Percentiles rank a stretch among this genome's conserved stretches.
phyloP scores from a whole-genome alignment of 2,888 invertebrate species.

The Hanleya hanleyi region DNA sequence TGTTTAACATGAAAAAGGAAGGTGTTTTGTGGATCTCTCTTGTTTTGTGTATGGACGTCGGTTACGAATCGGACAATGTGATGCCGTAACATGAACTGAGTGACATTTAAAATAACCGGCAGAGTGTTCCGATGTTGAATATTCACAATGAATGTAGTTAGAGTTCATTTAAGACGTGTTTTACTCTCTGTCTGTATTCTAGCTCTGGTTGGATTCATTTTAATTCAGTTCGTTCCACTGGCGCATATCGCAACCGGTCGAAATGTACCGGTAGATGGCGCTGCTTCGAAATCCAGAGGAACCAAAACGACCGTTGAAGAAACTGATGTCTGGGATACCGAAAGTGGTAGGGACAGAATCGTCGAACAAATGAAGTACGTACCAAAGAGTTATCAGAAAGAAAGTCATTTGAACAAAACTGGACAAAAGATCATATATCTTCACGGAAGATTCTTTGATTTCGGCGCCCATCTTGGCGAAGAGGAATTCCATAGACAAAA shows the following conservation, averaged over 20 bases:
- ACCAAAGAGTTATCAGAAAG: background rate
- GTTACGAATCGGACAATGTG: no score
- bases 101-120: no score
- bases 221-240: background rate
- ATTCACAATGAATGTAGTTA: no score
- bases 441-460: background rate
- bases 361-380: background rate
- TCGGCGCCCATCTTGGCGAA: background rate
- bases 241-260: no score
- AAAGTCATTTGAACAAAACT: background rate
- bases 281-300: background rate
- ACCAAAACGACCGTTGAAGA: background rate
- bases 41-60: no score
- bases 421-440: background rate
- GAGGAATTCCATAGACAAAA: conserved; percentile 8
- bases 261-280: no score
- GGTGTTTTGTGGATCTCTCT: no score
- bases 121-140: no score
- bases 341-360: background rate
- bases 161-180: background rate
- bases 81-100: no score
- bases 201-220: background rate
- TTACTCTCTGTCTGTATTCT: background rate
- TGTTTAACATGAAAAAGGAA: no score
- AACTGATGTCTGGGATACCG: background rate